A percentile compares a stretch with the other conserved stretches of the same genome.
Conservation (phyloP, 1,140 invertebrate genomes). For the Lasioglossum baleicum region DNA sequence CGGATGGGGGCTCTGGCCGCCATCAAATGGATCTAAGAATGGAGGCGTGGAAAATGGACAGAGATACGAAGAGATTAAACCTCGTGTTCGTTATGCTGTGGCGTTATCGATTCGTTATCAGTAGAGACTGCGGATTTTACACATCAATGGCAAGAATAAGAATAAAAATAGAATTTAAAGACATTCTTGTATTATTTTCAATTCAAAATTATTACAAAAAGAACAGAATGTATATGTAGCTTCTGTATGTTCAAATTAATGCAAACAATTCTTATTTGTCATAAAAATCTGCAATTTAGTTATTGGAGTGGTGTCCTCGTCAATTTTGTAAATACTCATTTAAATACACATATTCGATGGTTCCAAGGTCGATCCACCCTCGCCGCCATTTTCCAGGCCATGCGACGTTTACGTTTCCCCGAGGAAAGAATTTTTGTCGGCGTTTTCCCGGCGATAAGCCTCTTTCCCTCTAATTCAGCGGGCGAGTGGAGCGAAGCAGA, state of each 20-base stretch:
- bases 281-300: no score
- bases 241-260: no score
- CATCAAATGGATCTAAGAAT: neutral
- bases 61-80: neutral
- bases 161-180: no score
- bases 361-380: neutral
- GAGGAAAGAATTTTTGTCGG: neutral
- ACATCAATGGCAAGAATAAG: no score
- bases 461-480: slow-evolving; percentile 11
- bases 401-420: neutral
- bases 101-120: neutral
- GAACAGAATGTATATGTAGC: no score
- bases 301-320: no score
- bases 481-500: neutral
- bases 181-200: no score
- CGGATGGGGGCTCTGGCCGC: no score
- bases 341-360: neutral
- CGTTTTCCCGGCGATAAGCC: slow-evolving; percentile 22
- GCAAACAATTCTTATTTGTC: no score
- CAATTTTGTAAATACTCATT: no score
- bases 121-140: no score
- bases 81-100: neutral
- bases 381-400: neutral
- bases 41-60: neutral
- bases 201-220: no score